phyloP scores from a whole-genome alignment of 64 coral and sea anemone genomes.

The Dendronephthya gigantea region DNA sequence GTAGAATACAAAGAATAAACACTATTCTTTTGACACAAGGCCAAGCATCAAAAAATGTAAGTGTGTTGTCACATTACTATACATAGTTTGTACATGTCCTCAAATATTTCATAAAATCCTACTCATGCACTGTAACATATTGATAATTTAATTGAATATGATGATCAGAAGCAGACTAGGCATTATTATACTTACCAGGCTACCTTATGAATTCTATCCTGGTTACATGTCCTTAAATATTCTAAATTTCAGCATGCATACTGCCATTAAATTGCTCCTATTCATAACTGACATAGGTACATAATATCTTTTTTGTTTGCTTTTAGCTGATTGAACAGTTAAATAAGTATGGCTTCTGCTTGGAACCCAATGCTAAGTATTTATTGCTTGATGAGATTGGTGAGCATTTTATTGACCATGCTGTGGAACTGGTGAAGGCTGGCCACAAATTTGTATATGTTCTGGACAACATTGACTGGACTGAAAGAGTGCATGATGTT shows the following conservation, averaged over 20 bases:
- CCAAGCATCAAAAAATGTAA: constrained; percentile 54
- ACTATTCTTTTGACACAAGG: constrained; percentile 54
- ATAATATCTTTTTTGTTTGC: background rate
- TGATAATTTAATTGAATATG: too few species aligned
- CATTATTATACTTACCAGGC: too few species aligned
- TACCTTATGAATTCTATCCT: background rate
- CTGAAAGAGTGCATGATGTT: background rate
- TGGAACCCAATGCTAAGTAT: background rate
- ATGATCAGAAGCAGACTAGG: too few species aligned
- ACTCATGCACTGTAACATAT: too few species aligned
- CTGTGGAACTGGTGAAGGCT: background rate
- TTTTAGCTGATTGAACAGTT: background rate
- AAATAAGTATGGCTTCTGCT: background rate
- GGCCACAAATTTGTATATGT: background rate
- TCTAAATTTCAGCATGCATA: background rate
- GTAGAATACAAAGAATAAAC: too few species aligned
- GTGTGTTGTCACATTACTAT: background rate
- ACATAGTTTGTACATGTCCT: background rate
- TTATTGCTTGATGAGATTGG: background rate
- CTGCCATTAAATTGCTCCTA: background rate
- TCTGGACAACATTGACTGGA: background rate
- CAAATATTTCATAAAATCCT: too few species aligned
- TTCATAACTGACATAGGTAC: background rate
- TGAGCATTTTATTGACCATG: background rate
- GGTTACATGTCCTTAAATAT: background rate